These are phyloP conservation scores for Drosophila setosimentum DNA, from an alignment of 2,888 invertebrate genomes.

Conservation along the genomic window DNA sequence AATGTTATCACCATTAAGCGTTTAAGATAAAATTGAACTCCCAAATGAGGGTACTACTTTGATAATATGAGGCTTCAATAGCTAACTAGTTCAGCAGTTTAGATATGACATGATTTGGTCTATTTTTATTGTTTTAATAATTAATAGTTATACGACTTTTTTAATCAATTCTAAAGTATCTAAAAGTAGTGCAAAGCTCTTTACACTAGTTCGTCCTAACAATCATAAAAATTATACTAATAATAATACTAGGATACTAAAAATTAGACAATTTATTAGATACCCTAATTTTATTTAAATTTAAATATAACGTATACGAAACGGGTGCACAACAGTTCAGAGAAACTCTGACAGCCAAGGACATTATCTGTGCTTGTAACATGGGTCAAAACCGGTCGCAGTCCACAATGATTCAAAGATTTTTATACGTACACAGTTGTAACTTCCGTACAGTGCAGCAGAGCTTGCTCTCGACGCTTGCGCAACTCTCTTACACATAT, in stretches of 20 bases:
- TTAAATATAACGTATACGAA: conserved; percentile 31
- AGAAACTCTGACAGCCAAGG: conserved; percentile 60
- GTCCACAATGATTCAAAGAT: conserved; percentile 10
- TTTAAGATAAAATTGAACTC: not conserved
- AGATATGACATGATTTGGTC: no score
- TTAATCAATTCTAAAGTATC: not conserved
- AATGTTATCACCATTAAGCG: not conserved
- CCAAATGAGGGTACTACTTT: not conserved
- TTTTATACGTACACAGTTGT: conserved; percentile 43
- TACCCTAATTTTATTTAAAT: not conserved
- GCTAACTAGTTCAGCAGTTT: not conserved
- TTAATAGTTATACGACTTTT: not conserved
- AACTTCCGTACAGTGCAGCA: conserved; percentile 61
- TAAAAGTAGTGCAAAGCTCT: not conserved
- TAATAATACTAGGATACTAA: not conserved
- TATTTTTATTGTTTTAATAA: not conserved
- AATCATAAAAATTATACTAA: not conserved
- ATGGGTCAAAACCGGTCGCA: conserved; percentile 57
- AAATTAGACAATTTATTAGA: conserved; percentile 4
- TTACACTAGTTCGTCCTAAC: not conserved
- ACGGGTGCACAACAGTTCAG: conserved; percentile 41
- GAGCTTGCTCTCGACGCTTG: conserved; percentile 43
- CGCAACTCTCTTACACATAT: conserved; percentile 43
- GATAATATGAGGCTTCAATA: not conserved
- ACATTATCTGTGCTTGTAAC: conserved; percentile 40